phyloP scores from a whole-genome alignment of 2,888 invertebrate species.

The Calliopum simillimum region DNA sequence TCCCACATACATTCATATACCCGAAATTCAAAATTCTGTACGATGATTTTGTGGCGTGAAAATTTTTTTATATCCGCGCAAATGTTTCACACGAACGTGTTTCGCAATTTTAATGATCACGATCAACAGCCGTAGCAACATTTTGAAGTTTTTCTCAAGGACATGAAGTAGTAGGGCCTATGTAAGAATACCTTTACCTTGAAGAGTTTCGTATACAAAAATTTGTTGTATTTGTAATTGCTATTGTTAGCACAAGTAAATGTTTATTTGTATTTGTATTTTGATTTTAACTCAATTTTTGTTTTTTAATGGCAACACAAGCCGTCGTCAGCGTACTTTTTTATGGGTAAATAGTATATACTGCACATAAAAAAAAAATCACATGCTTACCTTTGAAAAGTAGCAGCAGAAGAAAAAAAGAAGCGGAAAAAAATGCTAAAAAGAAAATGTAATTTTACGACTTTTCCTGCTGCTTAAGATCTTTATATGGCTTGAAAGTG shows the following conservation, averaged over 20 bases:
- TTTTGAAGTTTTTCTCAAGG: neutral
- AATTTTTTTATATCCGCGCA: slow-evolving; percentile 1
- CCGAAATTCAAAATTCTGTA: slow-evolving; percentile 8
- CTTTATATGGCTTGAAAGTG: neutral
- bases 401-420: too few relatives aligned
- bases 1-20: too few relatives aligned
- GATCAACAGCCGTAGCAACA: neutral
- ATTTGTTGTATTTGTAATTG: neutral
- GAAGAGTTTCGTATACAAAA: neutral
- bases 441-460: too few relatives aligned
- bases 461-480: too few relatives aligned
- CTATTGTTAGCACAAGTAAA: neutral
- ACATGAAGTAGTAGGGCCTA: too few relatives aligned
- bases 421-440: too few relatives aligned
- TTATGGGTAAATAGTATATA: too few relatives aligned
- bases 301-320: slow-evolving; percentile 1
- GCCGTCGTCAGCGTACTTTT: neutral
- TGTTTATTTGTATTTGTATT: neutral
- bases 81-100: slow-evolving; percentile 26
- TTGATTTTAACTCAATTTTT: neutral
- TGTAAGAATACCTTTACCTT: too few relatives aligned
- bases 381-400: too few relatives aligned
- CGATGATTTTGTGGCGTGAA: slow-evolving; percentile 1
- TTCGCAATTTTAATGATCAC: slow-evolving; percentile 32
- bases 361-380: too few relatives aligned